Base-by-base conservation (phyloP, 2,113 vertebrate genomes). In the Piprites chloris region DNA sequence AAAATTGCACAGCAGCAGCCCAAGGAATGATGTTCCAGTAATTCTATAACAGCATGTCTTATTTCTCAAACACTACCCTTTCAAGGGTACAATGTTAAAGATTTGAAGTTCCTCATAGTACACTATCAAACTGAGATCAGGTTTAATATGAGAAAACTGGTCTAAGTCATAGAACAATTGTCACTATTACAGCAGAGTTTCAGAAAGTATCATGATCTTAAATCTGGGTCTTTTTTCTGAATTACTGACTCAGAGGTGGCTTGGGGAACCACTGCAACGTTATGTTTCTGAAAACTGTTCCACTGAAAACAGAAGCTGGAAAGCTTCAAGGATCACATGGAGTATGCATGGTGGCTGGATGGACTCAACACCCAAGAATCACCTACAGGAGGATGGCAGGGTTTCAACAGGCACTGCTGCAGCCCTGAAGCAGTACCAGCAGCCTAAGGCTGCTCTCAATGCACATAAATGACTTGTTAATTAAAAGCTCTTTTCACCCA, bases 301-400 rank as follows among this genome's bases (percentile, higher is more conserved):
- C 49, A 20, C 37, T 61, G 76, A 53, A 69, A 86, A 41, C 15
- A 89, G 32, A 69, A 76, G 13, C 8, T 1, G 26, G 66, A 44
- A 87, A 87, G 15, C 28, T 87, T 37, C 74, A 65, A 65, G 82
- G 55, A 69, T 53, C 30, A 30, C 1, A 0, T 2, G 27, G 5
- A 75, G 9, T 27, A 22, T 13, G 47, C 0, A 0, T 7, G 47
- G 50, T 44, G 47, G 30, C 35, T 44, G 19, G 35, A 42, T 0
- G 0, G 55, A 46, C 35, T 32, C 37, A 16, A 4, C 15, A 30
- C 22, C 8, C n/a, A 72, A 33, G 27, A 66, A n/a, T 30, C 52
- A 72, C 30, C 28, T n/a, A 23, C 4, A 73, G 49, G 50, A 71
- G 67, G 32, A 30, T 7, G 24, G 12, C 35, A 68, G 26, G 33